phyloP scores from a whole-genome alignment of 2,113 vertebrate genomes.

The Camarhynchus parvulus region DNA sequence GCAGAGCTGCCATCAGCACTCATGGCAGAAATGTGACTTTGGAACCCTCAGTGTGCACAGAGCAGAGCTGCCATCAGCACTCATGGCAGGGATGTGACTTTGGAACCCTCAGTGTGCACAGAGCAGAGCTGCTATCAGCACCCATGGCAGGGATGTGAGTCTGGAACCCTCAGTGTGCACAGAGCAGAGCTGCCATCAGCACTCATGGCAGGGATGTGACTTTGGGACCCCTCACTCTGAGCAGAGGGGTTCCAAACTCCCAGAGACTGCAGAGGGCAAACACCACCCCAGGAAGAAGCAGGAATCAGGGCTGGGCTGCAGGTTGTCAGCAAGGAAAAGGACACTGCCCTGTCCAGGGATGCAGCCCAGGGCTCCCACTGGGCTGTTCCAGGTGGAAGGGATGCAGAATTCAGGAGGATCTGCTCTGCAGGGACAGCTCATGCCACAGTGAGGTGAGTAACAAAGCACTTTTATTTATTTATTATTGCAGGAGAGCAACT shows the following conservation, averaged over 20 bases:
- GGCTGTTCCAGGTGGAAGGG: background rate
- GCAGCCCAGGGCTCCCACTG: background rate
- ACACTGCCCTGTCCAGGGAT: background rate
- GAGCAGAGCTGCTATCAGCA: too few species aligned
- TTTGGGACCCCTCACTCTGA: background rate
- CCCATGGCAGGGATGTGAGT: rapidly evolving
- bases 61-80: too few species aligned
- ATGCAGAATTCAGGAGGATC: background rate
- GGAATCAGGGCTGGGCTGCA: background rate
- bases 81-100: background rate
- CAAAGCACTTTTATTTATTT: background rate
- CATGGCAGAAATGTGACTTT: too few species aligned
- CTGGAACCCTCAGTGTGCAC: background rate
- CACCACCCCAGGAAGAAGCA: background rate
- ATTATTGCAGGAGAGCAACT: background rate
- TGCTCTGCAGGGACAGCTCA: background rate
- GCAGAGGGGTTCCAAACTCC: background rate
- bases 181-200: too few species aligned
- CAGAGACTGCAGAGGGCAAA: background rate
- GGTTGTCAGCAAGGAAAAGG: background rate
- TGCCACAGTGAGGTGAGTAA: background rate
- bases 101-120: background rate
- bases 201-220: rapidly evolving
- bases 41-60: too few species aligned
- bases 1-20: background rate